These are phyloP conservation scores for Polyommatus iphigenia DNA, from an alignment of 2,888 invertebrate species.

Conservation along the genomic window DNA sequence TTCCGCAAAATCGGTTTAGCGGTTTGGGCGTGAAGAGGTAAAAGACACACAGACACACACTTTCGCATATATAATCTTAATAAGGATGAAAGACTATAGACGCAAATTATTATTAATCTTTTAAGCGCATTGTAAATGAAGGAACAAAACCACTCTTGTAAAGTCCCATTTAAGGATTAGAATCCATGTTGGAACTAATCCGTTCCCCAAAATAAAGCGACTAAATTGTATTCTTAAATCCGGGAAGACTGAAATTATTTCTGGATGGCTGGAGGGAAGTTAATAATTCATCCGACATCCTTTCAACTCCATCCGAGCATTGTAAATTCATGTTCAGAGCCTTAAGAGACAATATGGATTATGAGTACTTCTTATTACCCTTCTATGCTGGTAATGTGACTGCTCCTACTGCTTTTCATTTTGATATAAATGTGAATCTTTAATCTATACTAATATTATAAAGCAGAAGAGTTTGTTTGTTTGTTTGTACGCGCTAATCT, in stretches of 20 bases:
- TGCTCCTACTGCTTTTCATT: no score
- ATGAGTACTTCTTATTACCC: not conserved
- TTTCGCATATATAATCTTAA: no score
- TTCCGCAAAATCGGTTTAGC: no score
- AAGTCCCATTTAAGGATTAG: not conserved
- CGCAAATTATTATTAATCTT: constrained; percentile 1
- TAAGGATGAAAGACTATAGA: not conserved
- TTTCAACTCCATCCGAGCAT: constrained; percentile 18
- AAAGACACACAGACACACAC: no score
- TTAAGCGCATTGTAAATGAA: not conserved
- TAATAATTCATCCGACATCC: not conserved
- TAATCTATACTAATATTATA: no score
- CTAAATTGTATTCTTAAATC: constrained; percentile 9
- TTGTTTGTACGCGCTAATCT: no score
- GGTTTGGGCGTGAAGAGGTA: no score
- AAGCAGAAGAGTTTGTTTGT: no score
- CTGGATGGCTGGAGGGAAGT: not conserved
- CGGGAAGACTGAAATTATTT: not conserved
- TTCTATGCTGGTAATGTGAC: not conserved
- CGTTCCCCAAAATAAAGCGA: not conserved
- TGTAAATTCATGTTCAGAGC: not conserved
- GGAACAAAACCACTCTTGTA: not conserved
- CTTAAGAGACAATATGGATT: not conserved
- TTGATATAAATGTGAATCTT: no score
- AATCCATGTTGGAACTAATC: not conserved